These are phyloP conservation scores for Myiothlypis coronata DNA, from an alignment of 2,797 vertebrate species.

Conservation along the genomic window DNA sequence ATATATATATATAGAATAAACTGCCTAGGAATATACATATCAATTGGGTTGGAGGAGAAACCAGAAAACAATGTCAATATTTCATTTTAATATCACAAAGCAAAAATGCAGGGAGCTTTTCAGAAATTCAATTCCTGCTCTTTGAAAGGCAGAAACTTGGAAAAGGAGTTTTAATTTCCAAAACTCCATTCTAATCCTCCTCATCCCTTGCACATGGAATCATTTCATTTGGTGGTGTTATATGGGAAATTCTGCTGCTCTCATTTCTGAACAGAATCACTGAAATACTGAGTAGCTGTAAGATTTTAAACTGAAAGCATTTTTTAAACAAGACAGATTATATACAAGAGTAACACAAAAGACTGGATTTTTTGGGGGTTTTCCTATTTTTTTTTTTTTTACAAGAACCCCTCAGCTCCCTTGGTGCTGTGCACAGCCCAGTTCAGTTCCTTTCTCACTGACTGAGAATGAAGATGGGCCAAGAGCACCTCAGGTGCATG, in stretches of 20 bases:
- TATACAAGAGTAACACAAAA: not conserved
- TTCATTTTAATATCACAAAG: not conserved
- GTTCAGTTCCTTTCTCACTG: not conserved
- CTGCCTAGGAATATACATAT: not conserved
- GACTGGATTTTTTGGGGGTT: rapidly evolving
- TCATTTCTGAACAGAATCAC: not conserved
- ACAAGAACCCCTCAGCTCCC: not conserved
- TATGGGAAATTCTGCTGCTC: not conserved
- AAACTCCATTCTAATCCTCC: not conserved
- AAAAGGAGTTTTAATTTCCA: not conserved
- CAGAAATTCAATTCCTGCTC: not conserved
- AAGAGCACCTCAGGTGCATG: not conserved
- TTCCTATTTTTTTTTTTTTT: not conserved
- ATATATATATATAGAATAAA: not conserved
- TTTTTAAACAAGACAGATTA: not conserved
- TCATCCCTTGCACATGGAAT: not conserved
- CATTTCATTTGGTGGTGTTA: not conserved
- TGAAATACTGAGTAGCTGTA: not conserved
- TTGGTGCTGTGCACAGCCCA: not conserved
- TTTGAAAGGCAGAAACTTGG: not conserved
- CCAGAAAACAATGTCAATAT: not conserved
- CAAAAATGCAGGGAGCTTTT: not conserved
- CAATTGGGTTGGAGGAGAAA: not conserved
- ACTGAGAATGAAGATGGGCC: not conserved
- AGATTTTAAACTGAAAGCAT: not conserved